Evolutionary conservation across 2,888 invertebrate species (phyloP), one percentile per base, ranked within the genome.

Genomic region (Eurois occulta): DNA sequence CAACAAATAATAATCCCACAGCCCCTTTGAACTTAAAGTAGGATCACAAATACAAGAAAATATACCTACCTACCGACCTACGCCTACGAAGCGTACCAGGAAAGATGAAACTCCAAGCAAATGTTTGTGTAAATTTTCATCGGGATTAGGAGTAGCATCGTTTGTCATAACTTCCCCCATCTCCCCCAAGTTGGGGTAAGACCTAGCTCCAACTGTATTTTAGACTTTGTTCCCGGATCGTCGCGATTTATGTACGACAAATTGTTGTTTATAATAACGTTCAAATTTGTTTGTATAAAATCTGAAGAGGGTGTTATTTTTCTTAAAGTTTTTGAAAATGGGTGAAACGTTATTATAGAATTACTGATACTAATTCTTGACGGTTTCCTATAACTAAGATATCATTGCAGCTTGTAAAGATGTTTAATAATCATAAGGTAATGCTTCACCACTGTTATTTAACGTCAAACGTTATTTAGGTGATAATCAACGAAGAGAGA

Each of bases 81-180:
- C 35, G 35, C 74, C 38, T 69, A 55, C 35, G 66, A 60, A 73
- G 16, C 43, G 18, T 16, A 41, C 28, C 71, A 62, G 65, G 68
- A 71, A 80, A 77, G 80, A 75, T 84, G 88, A 77, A 84, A 78
- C 73, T 78, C 64, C n/a, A 66, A 66, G 68, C 79, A 83, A 87
- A 88, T 80, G 83, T 78, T 88, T 75, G 74, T 78, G 83, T 85
- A 88, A 82, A 88, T 87, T 86, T 82, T 82, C 87, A 78, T 79
- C 78, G 78, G 88, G 87, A 86, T 88, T 88, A 86, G 72, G 68
- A 73, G 68, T 28, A 46, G 66, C 69, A 80, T 78, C 84, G 81
- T 88, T 88, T 87, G 87, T 88, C 89, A 88, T 81, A 88, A 87
- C 78, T 87, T 87, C 67, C 77, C 77, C 72, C 41, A 76, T 67